A percentile compares a stretch with the other conserved stretches of the same genome.
phyloP scores from a whole-genome alignment of 1,140 invertebrate genomes.

The Coptotermes formosanus region DNA sequence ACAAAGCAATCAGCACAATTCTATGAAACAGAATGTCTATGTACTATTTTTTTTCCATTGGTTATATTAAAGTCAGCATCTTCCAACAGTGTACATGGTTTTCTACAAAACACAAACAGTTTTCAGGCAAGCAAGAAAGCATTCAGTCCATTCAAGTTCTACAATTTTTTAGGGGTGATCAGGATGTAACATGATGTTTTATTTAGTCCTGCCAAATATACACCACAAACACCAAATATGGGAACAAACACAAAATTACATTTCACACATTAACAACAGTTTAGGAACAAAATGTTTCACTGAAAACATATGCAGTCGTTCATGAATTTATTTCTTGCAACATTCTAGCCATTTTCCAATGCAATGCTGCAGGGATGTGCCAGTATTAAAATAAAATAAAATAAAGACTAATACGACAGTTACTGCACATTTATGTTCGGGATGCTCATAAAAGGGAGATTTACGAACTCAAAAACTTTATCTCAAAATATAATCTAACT shows the following conservation, averaged over 20 bases:
- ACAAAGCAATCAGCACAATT: no score
- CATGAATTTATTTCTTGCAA: neutral
- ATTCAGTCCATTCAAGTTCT: neutral
- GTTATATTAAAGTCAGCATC: no score
- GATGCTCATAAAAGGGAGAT: no score
- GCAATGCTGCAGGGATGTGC: neutral
- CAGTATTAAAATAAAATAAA: neutral
- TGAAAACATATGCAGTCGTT: neutral
- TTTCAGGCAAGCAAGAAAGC: slow-evolving; percentile 9
- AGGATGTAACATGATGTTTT: neutral
- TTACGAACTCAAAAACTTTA: no score
- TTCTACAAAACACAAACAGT: neutral
- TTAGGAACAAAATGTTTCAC: neutral
- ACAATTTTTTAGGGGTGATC: neutral
- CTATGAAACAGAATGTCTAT: no score
- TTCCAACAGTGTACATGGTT: neutral
- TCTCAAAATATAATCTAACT: no score
- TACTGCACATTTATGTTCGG: no score
- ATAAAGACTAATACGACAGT: neutral
- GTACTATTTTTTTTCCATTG: no score
- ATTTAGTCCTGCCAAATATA: neutral
- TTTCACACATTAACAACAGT: neutral
- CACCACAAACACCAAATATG: neutral
- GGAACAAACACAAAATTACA: neutral
- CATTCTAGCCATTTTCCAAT: neutral